These are phyloP conservation scores for Oncorhynchus tshawytscha DNA, from an alignment of 2,113 vertebrate genomes.

Conservation along the genomic window DNA sequence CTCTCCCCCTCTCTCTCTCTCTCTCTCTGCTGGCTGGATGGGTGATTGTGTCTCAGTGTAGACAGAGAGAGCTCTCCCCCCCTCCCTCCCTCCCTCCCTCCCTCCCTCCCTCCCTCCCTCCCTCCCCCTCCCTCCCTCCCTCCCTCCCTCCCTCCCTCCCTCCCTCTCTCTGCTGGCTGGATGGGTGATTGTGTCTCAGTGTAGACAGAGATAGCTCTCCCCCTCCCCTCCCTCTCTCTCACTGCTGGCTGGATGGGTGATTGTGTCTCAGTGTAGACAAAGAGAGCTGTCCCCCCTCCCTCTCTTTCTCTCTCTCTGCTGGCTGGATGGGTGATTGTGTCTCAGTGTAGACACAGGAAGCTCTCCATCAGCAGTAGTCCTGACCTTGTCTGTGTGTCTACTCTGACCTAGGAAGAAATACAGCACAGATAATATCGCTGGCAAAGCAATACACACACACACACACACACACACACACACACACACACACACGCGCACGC, in stretches of 20 bases:
- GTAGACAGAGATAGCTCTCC: too few relatives aligned
- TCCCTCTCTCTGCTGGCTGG: too few relatives aligned
- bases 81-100: too few relatives aligned
- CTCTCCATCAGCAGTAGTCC: constrained; percentile 25
- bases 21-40: too few relatives aligned
- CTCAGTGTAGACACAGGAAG: not conserved
- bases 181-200: too few relatives aligned
- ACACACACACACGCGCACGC: too few relatives aligned
- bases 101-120: too few relatives aligned
- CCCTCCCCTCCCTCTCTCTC: not conserved
- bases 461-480: not conserved
- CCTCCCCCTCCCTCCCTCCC: not conserved
- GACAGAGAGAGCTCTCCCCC: too few relatives aligned
- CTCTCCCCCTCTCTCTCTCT: too few relatives aligned
- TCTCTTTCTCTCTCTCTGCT: not conserved
- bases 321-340: constrained; percentile 5
- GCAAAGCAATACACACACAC: not conserved
- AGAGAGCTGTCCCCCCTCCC: not conserved
- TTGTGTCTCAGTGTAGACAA: not conserved
- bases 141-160: not conserved
- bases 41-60: too few relatives aligned
- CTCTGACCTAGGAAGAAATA: constrained; percentile 46
- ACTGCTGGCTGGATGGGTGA: not conserved
- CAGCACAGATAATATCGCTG: constrained; percentile 43
- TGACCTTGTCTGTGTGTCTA: constrained; percentile 42